Evolutionary conservation across 2,113 vertebrate species (phyloP).

Genomic region (Vombatus ursinus): DNA sequence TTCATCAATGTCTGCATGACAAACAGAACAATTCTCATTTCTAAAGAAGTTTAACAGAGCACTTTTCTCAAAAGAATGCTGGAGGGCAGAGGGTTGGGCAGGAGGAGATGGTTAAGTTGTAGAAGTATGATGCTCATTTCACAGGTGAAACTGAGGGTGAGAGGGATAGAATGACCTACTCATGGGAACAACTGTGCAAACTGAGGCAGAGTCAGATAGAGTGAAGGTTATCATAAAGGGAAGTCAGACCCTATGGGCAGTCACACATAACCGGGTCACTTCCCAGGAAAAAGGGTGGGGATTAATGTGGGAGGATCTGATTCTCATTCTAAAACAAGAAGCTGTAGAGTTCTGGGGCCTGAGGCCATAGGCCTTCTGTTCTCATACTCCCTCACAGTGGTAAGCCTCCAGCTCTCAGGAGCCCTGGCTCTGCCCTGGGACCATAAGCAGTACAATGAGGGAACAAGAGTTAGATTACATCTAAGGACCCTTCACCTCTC

Average conservation of each 20-base stretch:
- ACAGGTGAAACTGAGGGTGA: background rate
- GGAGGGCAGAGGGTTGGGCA: background rate
- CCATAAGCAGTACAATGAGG: background rate
- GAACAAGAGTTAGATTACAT: background rate
- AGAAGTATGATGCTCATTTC: background rate
- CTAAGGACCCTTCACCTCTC: background rate
- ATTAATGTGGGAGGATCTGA: background rate
- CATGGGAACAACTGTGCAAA: background rate
- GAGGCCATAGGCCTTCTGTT: background rate
- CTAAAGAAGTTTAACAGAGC: background rate
- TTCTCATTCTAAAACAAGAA: background rate
- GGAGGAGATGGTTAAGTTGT: background rate
- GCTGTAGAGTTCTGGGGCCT: background rate
- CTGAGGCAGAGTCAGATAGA: background rate
- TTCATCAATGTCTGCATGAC: slow-evolving; percentile 92
- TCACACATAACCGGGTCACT: background rate
- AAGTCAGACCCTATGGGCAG: background rate
- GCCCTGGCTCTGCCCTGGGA: background rate
- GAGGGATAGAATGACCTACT: background rate
- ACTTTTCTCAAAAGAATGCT: background rate
- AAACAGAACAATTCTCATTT: slow-evolving; percentile 18
- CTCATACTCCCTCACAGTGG: background rate
- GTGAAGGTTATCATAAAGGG: background rate
- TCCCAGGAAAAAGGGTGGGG: background rate
- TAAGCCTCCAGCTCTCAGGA: background rate